phyloP scores from a whole-genome alignment of 2,113 vertebrate genomes.

The Leucoraja erinaceus region DNA sequence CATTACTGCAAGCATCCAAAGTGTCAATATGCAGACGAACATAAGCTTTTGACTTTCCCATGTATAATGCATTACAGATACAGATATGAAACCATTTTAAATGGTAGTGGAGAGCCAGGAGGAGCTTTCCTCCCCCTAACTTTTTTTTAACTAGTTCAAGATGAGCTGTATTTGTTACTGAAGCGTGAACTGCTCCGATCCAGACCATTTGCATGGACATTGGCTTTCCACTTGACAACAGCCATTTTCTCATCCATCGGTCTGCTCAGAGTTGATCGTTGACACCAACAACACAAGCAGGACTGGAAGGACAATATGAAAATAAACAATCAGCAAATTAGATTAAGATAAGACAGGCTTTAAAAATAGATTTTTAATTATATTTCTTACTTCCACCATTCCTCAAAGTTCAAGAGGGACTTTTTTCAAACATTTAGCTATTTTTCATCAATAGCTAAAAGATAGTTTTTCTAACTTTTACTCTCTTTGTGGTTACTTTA shows the following conservation, averaged over 20 bases:
- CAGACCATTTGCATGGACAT: conserved; percentile 67
- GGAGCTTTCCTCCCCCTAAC: background rate
- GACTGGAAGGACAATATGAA: conserved; percentile 53
- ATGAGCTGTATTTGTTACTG: conserved; percentile 78
- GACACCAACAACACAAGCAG: conserved; percentile 87
- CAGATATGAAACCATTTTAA: background rate
- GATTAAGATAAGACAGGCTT: background rate
- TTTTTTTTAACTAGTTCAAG: conserved; percentile 48
- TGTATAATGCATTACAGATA: background rate
- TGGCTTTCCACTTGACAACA: conserved; percentile 70
- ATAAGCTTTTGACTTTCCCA: background rate
- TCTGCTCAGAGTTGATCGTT: conserved; percentile 56
- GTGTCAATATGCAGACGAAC: background rate
- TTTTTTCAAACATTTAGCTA: background rate
- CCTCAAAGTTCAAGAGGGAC: background rate
- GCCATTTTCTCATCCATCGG: conserved; percentile 66
- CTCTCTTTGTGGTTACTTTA: background rate
- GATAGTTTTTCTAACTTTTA: background rate
- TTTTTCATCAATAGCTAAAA: background rate
- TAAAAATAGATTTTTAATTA: background rate
- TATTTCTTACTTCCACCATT: background rate
- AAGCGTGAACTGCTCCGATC: conserved; percentile 75
- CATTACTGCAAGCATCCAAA: background rate
- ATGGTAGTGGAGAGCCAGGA: background rate
- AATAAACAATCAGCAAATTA: background rate